Conservation (phyloP, 2,888 invertebrate species). For the Agonopterix subpropinquella region DNA sequence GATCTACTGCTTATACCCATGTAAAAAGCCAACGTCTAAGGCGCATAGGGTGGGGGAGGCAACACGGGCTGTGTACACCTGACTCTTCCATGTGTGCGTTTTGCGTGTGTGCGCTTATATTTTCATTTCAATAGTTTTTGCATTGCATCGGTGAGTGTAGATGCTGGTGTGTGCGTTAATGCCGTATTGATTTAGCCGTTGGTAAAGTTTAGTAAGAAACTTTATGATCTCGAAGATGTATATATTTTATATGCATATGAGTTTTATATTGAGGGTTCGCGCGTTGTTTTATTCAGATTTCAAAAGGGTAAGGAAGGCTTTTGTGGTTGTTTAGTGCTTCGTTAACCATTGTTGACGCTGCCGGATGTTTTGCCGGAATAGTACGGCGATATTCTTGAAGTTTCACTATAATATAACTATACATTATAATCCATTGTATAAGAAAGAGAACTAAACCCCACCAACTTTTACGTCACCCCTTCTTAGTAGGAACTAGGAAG, state of each 20-base stretch:
- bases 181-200: slow-evolving; percentile 65
- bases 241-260: background rate
- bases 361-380: too few relatives aligned
- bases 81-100: slow-evolving; percentile 31
- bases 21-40: slow-evolving; percentile 75
- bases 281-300: too few relatives aligned
- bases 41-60: slow-evolving; percentile 36
- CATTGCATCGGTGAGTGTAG: slow-evolving; percentile 51
- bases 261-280: background rate
- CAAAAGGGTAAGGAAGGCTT: too few relatives aligned
- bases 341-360: too few relatives aligned
- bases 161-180: slow-evolving; percentile 60
- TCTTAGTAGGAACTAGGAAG: too few relatives aligned
- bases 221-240: slow-evolving; percentile 53
- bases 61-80: slow-evolving; percentile 46
- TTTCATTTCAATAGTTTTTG: slow-evolving; percentile 74
- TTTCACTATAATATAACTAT: too few relatives aligned
- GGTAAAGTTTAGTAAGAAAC: slow-evolving; percentile 51
- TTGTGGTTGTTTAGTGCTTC: too few relatives aligned
- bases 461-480: too few relatives aligned
- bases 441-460: too few relatives aligned
- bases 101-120: slow-evolving; percentile 56
- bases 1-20: slow-evolving; percentile 60
- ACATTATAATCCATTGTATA: too few relatives aligned
- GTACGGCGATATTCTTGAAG: too few relatives aligned